Evolutionary conservation across 2,888 invertebrate genomes (phyloP), one percentile per base, ranked within the genome.

Genomic region (Icerya purchasi): DNA sequence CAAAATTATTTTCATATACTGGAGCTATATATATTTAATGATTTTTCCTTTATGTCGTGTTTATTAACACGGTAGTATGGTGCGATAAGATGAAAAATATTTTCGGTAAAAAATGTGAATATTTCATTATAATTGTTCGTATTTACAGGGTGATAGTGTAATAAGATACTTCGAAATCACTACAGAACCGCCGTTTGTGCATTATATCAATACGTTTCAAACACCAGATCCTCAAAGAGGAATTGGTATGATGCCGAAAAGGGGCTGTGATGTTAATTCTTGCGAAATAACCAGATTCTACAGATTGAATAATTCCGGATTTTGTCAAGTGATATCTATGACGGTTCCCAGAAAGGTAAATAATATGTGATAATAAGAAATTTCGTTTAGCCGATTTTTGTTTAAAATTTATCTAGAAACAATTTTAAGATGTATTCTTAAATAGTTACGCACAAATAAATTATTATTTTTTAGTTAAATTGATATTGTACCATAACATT

Each of bases 191-290:
- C 93, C 93, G 0, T 93, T 90, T 73, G 88, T 93, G 62, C 92
- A 94, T 73, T 96, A 91, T 74, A 90, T 97, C 71, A 94, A 88
- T 76, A 93, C 92, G 67, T 96, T 89, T 78, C 90, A 92, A 76
- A 92, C 94, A 49, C 88, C 92, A n/a, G 90, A 91, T 73, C 96
- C 97, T 57, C 96, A 97, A 73, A 80, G 94, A 76, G 94, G 94
- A 70, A 89, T 91, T 72, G 90, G 90, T 64, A 84, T 91, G 81
- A 96, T 97, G 94, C 94, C 96, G 65, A 97, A 97, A 76, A 80
- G 96, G 67, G 96, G 96, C 63, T 86, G 91, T 73, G 93, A 94
- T 75, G 88, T 93, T 58, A 84, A 83, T 64, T 83, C 84, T 64
- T 96, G 94, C 73, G 97, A 97, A 77, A 90, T 97, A 66, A 78